Evolutionary conservation across 2,888 invertebrate species (phyloP), one percentile per base, ranked within the genome.

Genomic region (Platypus cylindrus): DNA sequence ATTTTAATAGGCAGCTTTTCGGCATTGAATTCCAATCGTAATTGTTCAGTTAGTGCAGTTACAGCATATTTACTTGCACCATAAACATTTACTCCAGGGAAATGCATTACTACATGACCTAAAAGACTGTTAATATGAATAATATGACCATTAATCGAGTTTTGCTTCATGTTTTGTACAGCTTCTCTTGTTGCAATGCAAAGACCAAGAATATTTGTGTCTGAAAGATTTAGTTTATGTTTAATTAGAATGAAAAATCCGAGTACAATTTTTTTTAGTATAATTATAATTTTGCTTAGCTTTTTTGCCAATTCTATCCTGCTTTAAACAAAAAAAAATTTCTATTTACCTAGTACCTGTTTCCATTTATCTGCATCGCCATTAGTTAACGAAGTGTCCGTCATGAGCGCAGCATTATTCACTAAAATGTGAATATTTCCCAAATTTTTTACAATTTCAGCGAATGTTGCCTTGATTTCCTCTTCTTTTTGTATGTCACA

Each of bases 401-500:
- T 14, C 25, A 13, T 11, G 3, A 32, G 14, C 5, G 25, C 32
- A 14, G 32, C 32, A 25, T 32, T 32, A 11, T 32, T 32, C 5
- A 32, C 11, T 15, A 32, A 15, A 13, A 14, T 14, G 15, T 12
- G 12, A 5, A 40, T 40, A n/a, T 28, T 25, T 8, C 40, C 40
- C 12, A 40, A 12, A 7, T 34, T 35, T 14, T 22, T 17, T 15
- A 25, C 53, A 11, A 57, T 50, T 50, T 53, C 53, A 12, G 53
- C 38, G 29, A 63, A 60, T 3, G 51, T 47, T 1, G 50, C 44
- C 3, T 51, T 17, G 13, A 63, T 51, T 11, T 54, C 56, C 29
- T 48, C 47, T 38, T 60, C 56, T 20, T 52, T 54, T 17, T 54
- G 45, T 3, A 61, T 40, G 40, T 63, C 62, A 37, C 56, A 53